Base-by-base conservation (phyloP, 2,113 vertebrate species). In the Chunga burmeisteri region DNA sequence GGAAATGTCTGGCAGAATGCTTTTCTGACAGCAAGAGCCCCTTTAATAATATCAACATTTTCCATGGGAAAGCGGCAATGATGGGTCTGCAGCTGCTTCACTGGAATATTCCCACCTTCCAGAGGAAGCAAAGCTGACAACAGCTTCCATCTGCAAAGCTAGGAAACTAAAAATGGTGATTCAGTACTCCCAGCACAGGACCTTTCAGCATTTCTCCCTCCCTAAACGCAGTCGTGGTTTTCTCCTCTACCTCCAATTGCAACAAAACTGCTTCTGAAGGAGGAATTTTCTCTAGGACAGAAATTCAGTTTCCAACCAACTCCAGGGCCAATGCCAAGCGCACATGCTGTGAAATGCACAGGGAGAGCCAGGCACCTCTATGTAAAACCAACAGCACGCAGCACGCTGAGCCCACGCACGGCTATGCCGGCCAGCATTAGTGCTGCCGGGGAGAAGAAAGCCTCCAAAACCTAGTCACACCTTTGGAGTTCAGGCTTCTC, bases 41-140 rank as follows among this genome's bases (percentile, higher is more conserved):
- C 95, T 97, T 96, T 88, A 96, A 88, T 87, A 94, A 75, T 59
- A 95, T 70, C 94, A 95, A 94, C 89, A 94, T 97, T 97, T 94
- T 97, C 97, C 94, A 95, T 83, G 91, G 94, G 96, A 96, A 97
- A 97, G 89, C 1, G 1, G 87, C 89, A 91, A 18, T 11, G 84
- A 90, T 70, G 75, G 58, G 49, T 52, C 75, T 82, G 90, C 96
- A 96, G 96, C 96, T 96, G 96, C 90, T 94, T 77, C 7, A 3
- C 53, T 92, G 92, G 92, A 96, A 95, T 91, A 96, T 94, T 96
- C 96, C 74, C 96, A 95, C 80, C 93, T 94, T 96, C 83, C 92
- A 95, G 66, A 95, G 92, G 94, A 97, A 97, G 53, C 58, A 77
- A 53, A 88, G 66, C 80, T 96, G 88, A 96, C 90, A 88, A 53